Base-by-base conservation (phyloP, 2,888 invertebrate species). In the Synergus itoensis region DNA sequence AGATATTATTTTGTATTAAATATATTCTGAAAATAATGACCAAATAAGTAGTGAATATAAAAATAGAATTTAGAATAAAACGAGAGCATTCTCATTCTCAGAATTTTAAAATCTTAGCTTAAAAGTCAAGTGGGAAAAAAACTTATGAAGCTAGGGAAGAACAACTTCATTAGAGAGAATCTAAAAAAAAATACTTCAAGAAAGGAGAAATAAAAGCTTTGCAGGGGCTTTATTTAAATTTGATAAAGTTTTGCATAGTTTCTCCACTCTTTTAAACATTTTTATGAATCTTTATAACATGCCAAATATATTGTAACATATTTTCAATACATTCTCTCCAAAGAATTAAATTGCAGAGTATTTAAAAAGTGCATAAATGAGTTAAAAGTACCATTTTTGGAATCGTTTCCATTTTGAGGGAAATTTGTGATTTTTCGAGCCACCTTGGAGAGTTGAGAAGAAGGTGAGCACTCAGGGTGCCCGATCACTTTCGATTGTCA, bases 401-500 rank as follows among this genome's bases (percentile, higher is more conserved):
- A 18, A n/a, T 40, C 64, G 64, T 40, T 36, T 41, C n/a, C 16
- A 7, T 36, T 64, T 40, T 41, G 64, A n/a, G 16, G 36, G 40
- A 36, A 36, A 28, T 64, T 64, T 4, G 41, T 40, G 64, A n/a
- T 41, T 41, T n/a, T 7, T n/a, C 36, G 16, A 40, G n/a, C 2
- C 40, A 40, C 40, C 16, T 64, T 64, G 41, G n/a, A 41, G 60
- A 8, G n/a, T 1, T 60, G 60, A 12, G 11, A 21, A 21, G 60
- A 60, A 11, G 53, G n/a, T 12, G 60, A 60, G 18, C 60, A 21
- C 60, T 60, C 60, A 60, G 60, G 12, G 12, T 60, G 60, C 60
- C 18, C 21, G 21, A 21, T 60, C 60, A 40, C 67, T 67, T 67
- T 43, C 67, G 67, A 67, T 67, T 45, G 43, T 67, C 43, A 67